Base-by-base conservation (phyloP, 2,888 invertebrate genomes). In the Drosophila acutilabella region DNA sequence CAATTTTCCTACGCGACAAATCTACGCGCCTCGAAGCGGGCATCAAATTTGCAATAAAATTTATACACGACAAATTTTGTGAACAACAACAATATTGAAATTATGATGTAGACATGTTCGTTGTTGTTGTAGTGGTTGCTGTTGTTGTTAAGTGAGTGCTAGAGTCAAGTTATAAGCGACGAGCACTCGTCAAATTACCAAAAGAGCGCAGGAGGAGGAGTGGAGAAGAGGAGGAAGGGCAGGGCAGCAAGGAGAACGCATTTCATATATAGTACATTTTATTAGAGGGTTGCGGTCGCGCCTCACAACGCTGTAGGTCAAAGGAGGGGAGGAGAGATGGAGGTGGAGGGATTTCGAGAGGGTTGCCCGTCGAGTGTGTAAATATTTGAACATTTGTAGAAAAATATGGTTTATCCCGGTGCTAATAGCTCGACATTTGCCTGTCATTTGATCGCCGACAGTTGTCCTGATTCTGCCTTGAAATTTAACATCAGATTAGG, bases 301-400 rank as follows among this genome's bases (percentile, higher is more conserved):
- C 58, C 41, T 51, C 48, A 48, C 20, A 20, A 20, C 20, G 20
- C 20, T 20, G 20, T 20, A 20, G 20, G 20, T 20, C 20, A 62
- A 60, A 48, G 44, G 20, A 26, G 13, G 23, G 4, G 36, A 7
- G 57, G 26, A 30, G 14, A 7, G 16, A 5, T 16, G 44, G 1
- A 33, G 13, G 11, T 4, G 36, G 0, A 41, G 2, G 40, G 18
- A 26, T 8, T n/a, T 10, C 3, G 56, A 48, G 64, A 60, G 80
- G 81, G 83, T 76, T 62, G 74, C 50, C 53, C 30, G 58, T 20
- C 10, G 4, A 30, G 59, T 16, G 16, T 82, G 73, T 73, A 85
- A 88, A 89, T 90, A 90, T 91, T 89, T 89, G 91, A 91, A 91
- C 91, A 91, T 91, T 91, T 91, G 91, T 81, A 70, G 80, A 76